These are phyloP conservation scores for Bryconaethiops microstoma DNA, from an alignment of 2,797 vertebrate species.

Conservation along the genomic window DNA sequence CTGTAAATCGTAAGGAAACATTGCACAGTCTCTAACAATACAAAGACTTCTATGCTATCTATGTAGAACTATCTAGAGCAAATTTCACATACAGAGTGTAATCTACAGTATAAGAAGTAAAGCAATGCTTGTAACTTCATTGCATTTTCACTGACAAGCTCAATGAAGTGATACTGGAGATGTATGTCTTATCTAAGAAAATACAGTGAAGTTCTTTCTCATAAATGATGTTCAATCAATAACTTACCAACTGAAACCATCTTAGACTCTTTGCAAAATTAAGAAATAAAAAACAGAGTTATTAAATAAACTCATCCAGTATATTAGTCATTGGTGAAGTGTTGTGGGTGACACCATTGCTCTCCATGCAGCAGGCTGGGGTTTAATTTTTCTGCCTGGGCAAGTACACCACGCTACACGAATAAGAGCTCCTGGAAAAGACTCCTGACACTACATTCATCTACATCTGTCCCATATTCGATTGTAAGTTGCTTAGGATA, in stretches of 20 bases:
- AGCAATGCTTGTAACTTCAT: background rate
- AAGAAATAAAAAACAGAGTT: slow-evolving; percentile 21
- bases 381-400: no score
- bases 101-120: slow-evolving; percentile 8
- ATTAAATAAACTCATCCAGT: background rate
- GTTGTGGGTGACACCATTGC: no score
- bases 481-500: no score
- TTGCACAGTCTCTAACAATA: background rate
- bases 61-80: background rate
- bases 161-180: no score
- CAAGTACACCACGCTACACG: no score
- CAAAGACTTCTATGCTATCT: background rate
- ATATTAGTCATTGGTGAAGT: background rate
- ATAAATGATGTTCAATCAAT: background rate
- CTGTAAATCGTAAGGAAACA: background rate
- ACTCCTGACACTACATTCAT: no score
- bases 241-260: slow-evolving; percentile 73
- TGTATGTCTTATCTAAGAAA: background rate
- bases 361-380: no score
- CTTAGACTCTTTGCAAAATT: slow-evolving; percentile 62
- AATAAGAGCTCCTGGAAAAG: no score
- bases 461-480: no score
- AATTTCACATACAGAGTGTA: background rate
- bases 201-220: background rate
- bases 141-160: background rate